phyloP scores from a whole-genome alignment of 2,113 vertebrate species.

The Physeter macrocephalus region DNA sequence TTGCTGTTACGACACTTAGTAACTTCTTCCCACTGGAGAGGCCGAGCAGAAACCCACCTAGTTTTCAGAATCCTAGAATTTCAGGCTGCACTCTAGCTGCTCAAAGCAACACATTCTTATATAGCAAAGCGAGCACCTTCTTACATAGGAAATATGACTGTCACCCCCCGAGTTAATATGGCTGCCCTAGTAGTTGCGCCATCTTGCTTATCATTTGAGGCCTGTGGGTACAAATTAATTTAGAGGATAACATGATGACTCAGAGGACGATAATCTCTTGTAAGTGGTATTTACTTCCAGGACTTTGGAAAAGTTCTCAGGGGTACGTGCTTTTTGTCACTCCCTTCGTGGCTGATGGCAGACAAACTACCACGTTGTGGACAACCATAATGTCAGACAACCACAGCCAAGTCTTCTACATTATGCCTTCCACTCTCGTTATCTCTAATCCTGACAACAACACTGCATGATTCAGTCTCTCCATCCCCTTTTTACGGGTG shows the following conservation, averaged over 20 bases:
- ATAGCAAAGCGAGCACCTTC: background rate
- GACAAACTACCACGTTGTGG: background rate
- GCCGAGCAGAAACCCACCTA: background rate
- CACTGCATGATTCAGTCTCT: background rate
- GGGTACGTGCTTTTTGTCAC: too few relatives aligned
- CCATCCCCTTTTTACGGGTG: background rate
- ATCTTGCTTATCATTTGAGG: background rate
- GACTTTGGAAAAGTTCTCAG: background rate
- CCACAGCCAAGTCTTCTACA: rapidly evolving
- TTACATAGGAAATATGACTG: background rate
- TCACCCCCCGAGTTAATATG: background rate
- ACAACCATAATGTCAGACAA: background rate
- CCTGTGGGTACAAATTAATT: background rate
- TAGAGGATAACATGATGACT: background rate
- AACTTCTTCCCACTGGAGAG: background rate
- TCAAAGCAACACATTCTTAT: background rate
- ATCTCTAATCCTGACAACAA: background rate
- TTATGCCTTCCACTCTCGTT: background rate
- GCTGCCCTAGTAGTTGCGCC: rapidly evolving
- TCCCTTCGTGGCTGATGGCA: background rate
- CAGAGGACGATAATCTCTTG: background rate
- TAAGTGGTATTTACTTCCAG: background rate
- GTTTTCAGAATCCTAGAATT: background rate
- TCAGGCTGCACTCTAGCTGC: background rate
- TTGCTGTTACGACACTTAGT: too few relatives aligned